Evolutionary conservation across 2,113 vertebrate species (phyloP).

Genomic region (Calyptommatus sinebrachiatus): DNA sequence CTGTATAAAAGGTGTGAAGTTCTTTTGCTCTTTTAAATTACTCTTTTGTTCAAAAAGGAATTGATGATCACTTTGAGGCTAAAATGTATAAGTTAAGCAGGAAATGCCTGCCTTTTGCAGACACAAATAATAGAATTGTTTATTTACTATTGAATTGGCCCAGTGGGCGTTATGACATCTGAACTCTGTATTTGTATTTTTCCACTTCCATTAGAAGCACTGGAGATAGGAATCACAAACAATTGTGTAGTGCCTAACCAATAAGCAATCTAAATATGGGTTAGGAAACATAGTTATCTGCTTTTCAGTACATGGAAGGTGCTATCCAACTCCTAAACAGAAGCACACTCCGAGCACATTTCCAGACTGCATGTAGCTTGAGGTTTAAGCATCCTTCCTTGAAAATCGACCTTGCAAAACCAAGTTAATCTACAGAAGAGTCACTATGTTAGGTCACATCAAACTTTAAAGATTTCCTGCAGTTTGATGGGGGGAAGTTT

Average conservation of each 20-base stretch:
- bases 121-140: slow-evolving; percentile 14
- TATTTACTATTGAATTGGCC: neutral
- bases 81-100: neutral
- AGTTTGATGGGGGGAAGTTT: too few species aligned
- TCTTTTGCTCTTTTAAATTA: neutral
- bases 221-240: neutral
- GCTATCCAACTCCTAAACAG: neutral
- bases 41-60: neutral
- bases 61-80: neutral
- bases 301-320: too few species aligned
- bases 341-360: neutral
- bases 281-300: neutral
- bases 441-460: neutral
- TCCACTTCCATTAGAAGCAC: neutral
- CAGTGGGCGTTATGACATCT: neutral
- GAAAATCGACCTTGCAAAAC: neutral
- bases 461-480: neutral
- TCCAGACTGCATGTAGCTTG: neutral
- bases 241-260: neutral
- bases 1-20: neutral
- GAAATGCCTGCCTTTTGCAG: slow-evolving; percentile 11
- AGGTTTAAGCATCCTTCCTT: neutral
- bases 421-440: neutral
- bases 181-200: neutral
- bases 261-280: neutral